Evolutionary conservation across 2,888 invertebrate species (phyloP), one percentile per base, ranked within the genome.

Genomic region (Cyrtodaria siliqua): DNA sequence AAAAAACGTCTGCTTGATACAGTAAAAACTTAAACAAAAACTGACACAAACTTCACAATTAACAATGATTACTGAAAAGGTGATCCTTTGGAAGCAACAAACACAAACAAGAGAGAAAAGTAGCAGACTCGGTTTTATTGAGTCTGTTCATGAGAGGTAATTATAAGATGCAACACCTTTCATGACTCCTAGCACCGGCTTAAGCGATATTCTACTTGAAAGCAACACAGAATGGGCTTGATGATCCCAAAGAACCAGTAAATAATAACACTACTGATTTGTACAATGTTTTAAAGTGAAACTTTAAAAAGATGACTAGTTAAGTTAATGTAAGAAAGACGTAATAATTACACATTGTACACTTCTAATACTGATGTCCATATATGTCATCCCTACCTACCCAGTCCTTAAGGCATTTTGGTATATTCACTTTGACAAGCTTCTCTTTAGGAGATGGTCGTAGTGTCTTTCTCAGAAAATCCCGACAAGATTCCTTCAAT

Each of bases 311-410:
- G 24, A 12, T 49, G 23, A 2, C n/a, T 4, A 53, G 24, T n/a
- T 53, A 2, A 26, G 23, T 53, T n/a, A 26, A 6, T 4, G n/a
- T n/a, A 53, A 1, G 26, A 18, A 18, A 52, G 26, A 53, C 20
- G n/a, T 24, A 26, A n/a, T 24, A n/a, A 53, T 16, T 12, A 38
- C 16, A 16, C 40, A 38, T 38, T 8, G 40, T 12, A 38, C 8
- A 38, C 40, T 12, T 38, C 9, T 16, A 38, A 12, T 16, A 38
- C 40, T 12, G 16, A 33, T 33, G 29, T n/a, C 52, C 52, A 64
- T 83, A 84, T 26, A 86, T 84, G 20, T 82, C 66, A 64, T 86
- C 84, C 14, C 55, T 33, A n/a, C 60, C 24, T 16, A 83, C 56
- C 78, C 78, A 86, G 12, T 79, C 67, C 55, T 76, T 66, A 23